Base-by-base conservation (phyloP, 2,113 vertebrate species). In the Carettochelys insculpta region DNA sequence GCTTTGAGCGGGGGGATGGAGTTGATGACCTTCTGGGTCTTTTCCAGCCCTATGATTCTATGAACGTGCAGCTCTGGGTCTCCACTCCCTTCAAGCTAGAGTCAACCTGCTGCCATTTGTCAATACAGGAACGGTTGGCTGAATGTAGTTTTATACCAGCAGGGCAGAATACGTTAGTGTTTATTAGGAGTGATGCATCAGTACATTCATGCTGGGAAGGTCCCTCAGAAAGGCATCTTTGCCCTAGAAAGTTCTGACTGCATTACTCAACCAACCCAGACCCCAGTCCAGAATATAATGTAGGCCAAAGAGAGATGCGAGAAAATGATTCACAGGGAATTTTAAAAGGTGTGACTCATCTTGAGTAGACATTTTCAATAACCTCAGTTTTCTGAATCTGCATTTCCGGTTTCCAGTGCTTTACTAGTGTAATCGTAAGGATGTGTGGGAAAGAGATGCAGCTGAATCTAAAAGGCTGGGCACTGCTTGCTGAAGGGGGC, bases 311-410 rank as follows among this genome's bases (percentile, higher is more conserved):
- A 2, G 54, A 47, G 24, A 43, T 5, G 20, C 0, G 1, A 51
- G 38, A 51, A 58, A 52, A 38, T 95, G 93, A 94, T 91, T 95
- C 91, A 95, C 19, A 2, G 85, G 90, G 85, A 89, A 92, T 38
- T 31, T 50, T 53, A 38, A 81, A 94, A 54, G 83, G 80, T 73
- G 80, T 96, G 95, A 95, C 93, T 96, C 88, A 94, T 92, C 51
- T 51, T 1, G 11, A 19, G 29, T 0, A 34, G 54, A 83, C 61
- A 41, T 94, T 85, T 93, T 61, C 80, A 77, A 68, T 52, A 50
- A 82, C 77, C 91, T 94, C 86, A 4, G 29, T 87, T 80, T 82
- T 90, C 91, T 80, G 86, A 87, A 85, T 50, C 83, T 85, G 82
- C 54, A 34, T 96, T 94, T 95, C 91, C 88, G 53, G n/a, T 41